Evolutionary conservation across 2,113 vertebrate species (phyloP), one percentile per base, ranked within the genome.

Genomic region (Eleginops maclovinus): DNA sequence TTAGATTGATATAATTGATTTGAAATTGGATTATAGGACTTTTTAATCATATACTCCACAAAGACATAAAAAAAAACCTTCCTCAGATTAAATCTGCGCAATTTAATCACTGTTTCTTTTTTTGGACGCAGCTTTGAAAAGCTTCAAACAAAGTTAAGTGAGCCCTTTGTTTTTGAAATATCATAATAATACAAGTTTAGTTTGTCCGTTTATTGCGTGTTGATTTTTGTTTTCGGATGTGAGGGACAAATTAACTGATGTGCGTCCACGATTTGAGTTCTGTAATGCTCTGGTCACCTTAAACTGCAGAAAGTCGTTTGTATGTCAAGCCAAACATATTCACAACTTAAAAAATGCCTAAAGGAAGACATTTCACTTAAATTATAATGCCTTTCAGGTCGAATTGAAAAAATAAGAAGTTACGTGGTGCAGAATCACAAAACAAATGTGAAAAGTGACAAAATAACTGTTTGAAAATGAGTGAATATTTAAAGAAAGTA

Each of bases 1-100:
- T 89, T 89, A 80, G 73, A 90, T 93, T 91, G 81, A 92, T 92
- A 88, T 88, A 87, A 89, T 86, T 92, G 87, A 88, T 91, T 89
- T 81, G 50, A 89, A 91, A 88, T 93, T 91, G 87, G 91, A 93
- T 92, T 90, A 87, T 53, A 76, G 2, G 72, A 90, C 82, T 85
- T 92, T 88, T 91, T 90, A 85, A 92, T 93, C 89, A 75, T 75
- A 75, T 80, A 65, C 75, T 36, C 80, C 49, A 41, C 69, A 55
- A 41, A 71, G 56, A 12, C 31, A 36, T 10, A 75, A 43, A 47
- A 41, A 36, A 53, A 22, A 54, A 31, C 3, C 21, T 56, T 50
- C 31, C 19, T 41, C 70, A 53, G 72, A 78, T 91, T 79, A 64
- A 77, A 88, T 91, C 81, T 76, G 49, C 53, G 53, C 22, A 60